These are phyloP conservation scores for Blastomussa wellsi DNA, from an alignment of 92 coral and sea anemone species.

Conservation along the genomic window DNA sequence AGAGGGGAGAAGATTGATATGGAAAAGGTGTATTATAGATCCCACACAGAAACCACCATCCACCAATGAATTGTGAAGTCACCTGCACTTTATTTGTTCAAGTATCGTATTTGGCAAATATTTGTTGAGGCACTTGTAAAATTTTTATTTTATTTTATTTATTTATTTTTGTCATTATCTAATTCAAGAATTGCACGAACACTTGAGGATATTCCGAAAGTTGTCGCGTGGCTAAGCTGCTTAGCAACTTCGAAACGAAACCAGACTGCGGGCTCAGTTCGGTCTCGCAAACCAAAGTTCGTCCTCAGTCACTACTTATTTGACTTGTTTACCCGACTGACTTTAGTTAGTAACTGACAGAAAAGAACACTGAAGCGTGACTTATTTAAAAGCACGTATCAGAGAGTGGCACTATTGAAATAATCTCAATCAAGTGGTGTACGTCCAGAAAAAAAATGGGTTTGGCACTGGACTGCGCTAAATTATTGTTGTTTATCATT, in stretches of 20 bases:
- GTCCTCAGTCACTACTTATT: not conserved
- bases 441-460: too few species aligned
- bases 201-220: not conserved
- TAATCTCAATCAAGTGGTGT: not conserved
- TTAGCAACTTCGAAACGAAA: not conserved
- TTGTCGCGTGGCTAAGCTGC: not conserved
- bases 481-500: too few species aligned
- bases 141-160: not conserved
- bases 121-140: not conserved
- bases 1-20: not conserved
- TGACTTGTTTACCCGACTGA: not conserved
- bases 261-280: not conserved
- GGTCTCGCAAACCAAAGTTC: not conserved
- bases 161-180: too few species aligned
- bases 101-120: not conserved
- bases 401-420: not conserved
- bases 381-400: not conserved
- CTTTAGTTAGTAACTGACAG: not conserved
- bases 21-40: not conserved
- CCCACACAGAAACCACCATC: not conserved
- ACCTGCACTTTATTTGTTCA: not conserved
- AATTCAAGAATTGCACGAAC: too few species aligned
- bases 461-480: too few species aligned
- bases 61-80: not conserved
- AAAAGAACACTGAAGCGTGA: not conserved